Conservation (phyloP, 2,797 vertebrate genomes). For the Sphenopsis melanotis region DNA sequence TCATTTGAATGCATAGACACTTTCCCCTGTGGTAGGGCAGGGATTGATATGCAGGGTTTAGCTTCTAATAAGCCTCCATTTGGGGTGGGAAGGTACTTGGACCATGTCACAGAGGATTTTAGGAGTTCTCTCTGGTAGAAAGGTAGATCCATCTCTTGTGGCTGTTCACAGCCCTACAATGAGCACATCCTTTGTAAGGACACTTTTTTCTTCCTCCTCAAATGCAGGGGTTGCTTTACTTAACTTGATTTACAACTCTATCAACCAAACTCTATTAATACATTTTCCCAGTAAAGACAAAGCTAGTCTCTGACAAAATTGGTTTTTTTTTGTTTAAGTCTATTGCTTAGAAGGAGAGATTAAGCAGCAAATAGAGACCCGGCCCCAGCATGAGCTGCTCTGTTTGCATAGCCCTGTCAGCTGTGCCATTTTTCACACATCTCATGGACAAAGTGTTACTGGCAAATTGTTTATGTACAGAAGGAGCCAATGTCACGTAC, state of each 20-base stretch:
- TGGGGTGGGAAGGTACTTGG: not conserved
- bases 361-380: not conserved
- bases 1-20: not conserved
- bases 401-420: not conserved
- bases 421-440: not conserved
- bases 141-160: not conserved
- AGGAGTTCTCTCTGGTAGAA: not conserved
- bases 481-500: not conserved
- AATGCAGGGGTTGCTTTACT: not conserved
- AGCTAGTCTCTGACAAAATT: not conserved
- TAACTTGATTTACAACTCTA: not conserved
- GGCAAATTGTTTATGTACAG: not conserved
- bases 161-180: not conserved
- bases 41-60: not conserved
- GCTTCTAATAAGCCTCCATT: rapidly evolving
- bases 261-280: not conserved
- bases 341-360: not conserved
- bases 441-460: not conserved
- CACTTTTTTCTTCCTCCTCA: not conserved
- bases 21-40: not conserved
- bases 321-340: not conserved
- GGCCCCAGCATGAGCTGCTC: not conserved
- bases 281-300: not conserved
- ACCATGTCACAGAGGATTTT: not conserved
- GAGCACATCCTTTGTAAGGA: not conserved